Evolutionary conservation across 2,797 vertebrate species (phyloP), one percentile per base, ranked within the genome.

Genomic region (Lates japonicus): DNA sequence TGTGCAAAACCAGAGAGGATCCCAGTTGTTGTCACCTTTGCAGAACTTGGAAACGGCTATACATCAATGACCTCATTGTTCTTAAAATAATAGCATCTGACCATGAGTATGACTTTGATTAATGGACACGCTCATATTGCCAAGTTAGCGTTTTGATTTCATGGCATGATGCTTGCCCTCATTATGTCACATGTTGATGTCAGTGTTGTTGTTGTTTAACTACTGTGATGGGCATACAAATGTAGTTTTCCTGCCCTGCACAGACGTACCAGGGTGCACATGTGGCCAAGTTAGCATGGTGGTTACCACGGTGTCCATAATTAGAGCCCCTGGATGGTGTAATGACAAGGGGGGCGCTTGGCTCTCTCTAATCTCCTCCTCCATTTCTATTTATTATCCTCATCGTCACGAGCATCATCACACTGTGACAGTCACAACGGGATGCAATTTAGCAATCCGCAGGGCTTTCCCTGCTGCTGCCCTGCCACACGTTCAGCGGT

Each of bases 341-440:
- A 94, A 96, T 96, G 93, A 96, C 91, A 95, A 94, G 92, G 84
- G 80, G 83, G 84, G 66, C 51, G 31, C 77, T 81, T 57, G 39
- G 70, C 87, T 77, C 88, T 84, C 94, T 96, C 61, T 95, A 93
- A 95, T 95, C 94, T 94, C 88, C 78, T 81, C 73, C 70, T 90
- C 49, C 46, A 68, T 79, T 93, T 94, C 93, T 94, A 94, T 95
- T 94, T 94, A 93, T 95, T 95, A 89, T 94, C 90, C 69, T 90
- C 83, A 77, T 90, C 88, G 70, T 90, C 92, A 76, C 61, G 76
- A 84, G 88, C 87, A 85, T 92, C 88, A 73, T 90, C 68, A 39
- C 83, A 83, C 92, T 87, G 88, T 89, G 76, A 65, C 49, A 83
- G 78, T 80, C 63, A 9, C 61, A 89, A 89, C 70, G 80, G 86